Base-by-base conservation (phyloP, 2,888 invertebrate species). In the Heliconius aoede region DNA sequence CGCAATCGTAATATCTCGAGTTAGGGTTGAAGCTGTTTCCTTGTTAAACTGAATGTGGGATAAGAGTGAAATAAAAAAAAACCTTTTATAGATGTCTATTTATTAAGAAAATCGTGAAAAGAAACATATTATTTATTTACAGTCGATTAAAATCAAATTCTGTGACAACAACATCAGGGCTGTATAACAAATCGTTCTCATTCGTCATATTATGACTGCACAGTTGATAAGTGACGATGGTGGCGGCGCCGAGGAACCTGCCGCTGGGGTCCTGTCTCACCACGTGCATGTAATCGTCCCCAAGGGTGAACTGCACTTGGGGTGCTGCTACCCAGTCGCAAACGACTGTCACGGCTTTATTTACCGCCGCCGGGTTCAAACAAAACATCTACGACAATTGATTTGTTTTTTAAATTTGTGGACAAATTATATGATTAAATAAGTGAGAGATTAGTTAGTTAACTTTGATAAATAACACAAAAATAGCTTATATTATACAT, bases 241-340 rank as follows among this genome's bases (percentile, higher is more conserved):
- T 87, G 2, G 91, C 93, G 77, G 90, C 90, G 26, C 92, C 92
- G 1, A 83, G 82, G 81, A 84, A 93, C 15, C 85, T 83, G 1
- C 89, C 89, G 1, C 86, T 83, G 0, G 91, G 90, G 65, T 93
- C 93, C 60, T 88, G 88, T 4, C 93, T 88, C 1, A 91, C 86
- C 1, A 93, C 89, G 74, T 91, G 91, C 85, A 92, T 83, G 80
- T 89, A 91, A 1, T 90, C 91, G 71, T 93, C 93, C 0, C 89
- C 90, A 4, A 93, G 80, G 0, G 91, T 91, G 80, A 90, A 91
- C 76, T 89, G 86, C 0, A 93, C 91, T 69, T 89, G 89, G 1
- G 93, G 93, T 0, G 93, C 91, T 0, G 92, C 91, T 0, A 82
- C 86, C 92, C 92, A 92, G 81, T 93, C 93, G 83, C 93, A 93